Conservation (phyloP, 2,888 invertebrate species). For the Hydraecia micacea region DNA sequence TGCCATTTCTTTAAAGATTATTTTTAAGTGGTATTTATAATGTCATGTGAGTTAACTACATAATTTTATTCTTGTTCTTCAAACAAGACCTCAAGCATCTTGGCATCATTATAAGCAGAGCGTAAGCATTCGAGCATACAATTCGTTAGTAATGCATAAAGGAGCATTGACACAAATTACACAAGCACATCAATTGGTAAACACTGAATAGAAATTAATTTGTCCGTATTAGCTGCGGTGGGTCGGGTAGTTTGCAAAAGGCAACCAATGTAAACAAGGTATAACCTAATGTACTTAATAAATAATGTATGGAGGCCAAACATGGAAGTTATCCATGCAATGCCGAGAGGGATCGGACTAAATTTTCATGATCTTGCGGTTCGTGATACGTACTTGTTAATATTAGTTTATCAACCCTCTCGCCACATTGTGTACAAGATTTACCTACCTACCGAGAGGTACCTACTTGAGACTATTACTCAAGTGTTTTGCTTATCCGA, state of each 20-base stretch:
- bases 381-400: slow-evolving; percentile 86
- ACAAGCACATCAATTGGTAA: slow-evolving; percentile 71
- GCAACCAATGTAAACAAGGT: slow-evolving; percentile 84
- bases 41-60: too few species aligned
- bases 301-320: slow-evolving; percentile 88
- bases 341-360: slow-evolving; percentile 84
- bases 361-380: slow-evolving; percentile 90
- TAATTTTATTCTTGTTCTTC: neutral
- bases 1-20: neutral
- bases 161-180: slow-evolving; percentile 66
- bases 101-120: slow-evolving; percentile 35
- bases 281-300: slow-evolving; percentile 86
- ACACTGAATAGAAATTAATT: slow-evolving; percentile 78
- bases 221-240: slow-evolving; percentile 76
- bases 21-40: neutral
- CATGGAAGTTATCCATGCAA: slow-evolving; percentile 86
- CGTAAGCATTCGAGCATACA: slow-evolving; percentile 57
- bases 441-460: slow-evolving; percentile 68
- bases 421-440: slow-evolving; percentile 82
- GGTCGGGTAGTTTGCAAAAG: slow-evolving; percentile 80
- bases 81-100: slow-evolving; percentile 12
- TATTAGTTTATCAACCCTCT: slow-evolving; percentile 88
- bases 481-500: slow-evolving; percentile 69
- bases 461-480: slow-evolving; percentile 73
- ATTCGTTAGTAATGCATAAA: slow-evolving; percentile 65